Conservation (phyloP, 2,113 vertebrate species). For the Atlantisia rogersi region DNA sequence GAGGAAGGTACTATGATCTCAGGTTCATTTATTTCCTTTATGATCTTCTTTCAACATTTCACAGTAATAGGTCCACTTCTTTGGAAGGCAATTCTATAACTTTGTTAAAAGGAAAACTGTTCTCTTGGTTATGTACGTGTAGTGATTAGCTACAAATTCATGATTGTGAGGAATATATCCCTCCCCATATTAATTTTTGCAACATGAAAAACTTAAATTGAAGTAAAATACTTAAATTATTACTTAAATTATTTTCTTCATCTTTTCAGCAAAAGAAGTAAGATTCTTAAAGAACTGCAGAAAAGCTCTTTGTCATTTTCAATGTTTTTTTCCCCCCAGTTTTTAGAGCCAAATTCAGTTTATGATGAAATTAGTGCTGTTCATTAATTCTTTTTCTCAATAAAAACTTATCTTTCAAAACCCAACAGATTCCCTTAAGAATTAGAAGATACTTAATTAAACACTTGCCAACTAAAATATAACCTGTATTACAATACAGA, state of each 20-base stretch:
- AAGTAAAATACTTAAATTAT: neutral
- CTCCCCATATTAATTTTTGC: neutral
- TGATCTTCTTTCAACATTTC: neutral
- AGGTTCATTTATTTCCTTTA: neutral
- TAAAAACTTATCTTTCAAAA: neutral
- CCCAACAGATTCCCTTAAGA: neutral
- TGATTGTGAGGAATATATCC: neutral
- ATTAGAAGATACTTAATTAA: neutral
- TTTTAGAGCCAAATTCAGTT: neutral
- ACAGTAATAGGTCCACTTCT: neutral
- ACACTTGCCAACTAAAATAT: neutral
- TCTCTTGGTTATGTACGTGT: neutral
- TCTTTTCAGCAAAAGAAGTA: neutral
- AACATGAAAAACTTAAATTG: neutral
- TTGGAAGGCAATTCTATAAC: neutral
- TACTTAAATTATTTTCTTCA: neutral
- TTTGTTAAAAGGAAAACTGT: neutral
- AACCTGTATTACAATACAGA: neutral
- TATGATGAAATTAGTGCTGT: neutral
- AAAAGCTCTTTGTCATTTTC: neutral
- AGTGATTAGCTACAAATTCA: neutral
- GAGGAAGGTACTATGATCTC: neutral
- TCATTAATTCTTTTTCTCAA: neutral
- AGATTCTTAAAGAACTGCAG: neutral
- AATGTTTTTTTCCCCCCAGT: fast-evolving